phyloP scores from a whole-genome alignment of 2,113 vertebrate genomes.

The Hemiprocne comata region DNA sequence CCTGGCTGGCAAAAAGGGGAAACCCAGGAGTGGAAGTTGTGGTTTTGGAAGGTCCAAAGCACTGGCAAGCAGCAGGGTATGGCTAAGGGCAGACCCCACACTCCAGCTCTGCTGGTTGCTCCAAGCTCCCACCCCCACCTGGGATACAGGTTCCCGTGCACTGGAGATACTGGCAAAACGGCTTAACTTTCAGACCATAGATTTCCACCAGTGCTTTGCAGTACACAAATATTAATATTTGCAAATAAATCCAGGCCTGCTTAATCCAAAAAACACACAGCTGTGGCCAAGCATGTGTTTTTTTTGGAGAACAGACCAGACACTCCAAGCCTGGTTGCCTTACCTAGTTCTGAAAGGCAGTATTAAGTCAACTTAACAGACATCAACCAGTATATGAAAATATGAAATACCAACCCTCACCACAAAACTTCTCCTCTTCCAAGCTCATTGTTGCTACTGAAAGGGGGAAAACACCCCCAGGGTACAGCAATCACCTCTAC shows the following conservation, averaged over 20 bases:
- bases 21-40: accelerated
- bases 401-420: background rate
- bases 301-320: slow-evolving; percentile 34
- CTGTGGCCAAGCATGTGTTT: background rate
- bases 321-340: background rate
- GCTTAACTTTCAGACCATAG: background rate
- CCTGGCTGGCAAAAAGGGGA: background rate
- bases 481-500: background rate
- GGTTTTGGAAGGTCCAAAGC: background rate
- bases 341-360: background rate
- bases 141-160: background rate
- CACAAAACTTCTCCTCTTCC: background rate
- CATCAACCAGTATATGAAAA: background rate
- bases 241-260: background rate
- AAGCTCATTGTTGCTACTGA: background rate
- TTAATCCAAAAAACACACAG: background rate
- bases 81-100: background rate
- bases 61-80: background rate
- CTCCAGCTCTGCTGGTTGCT: background rate
- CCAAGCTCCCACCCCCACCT: background rate
- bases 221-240: slow-evolving; percentile 8
- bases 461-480: background rate
- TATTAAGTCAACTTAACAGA: background rate
- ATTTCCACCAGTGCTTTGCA: background rate
- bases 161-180: background rate